These are phyloP conservation scores for Apeira syringaria DNA, from an alignment of 2,888 invertebrate genomes.

Conservation along the genomic window DNA sequence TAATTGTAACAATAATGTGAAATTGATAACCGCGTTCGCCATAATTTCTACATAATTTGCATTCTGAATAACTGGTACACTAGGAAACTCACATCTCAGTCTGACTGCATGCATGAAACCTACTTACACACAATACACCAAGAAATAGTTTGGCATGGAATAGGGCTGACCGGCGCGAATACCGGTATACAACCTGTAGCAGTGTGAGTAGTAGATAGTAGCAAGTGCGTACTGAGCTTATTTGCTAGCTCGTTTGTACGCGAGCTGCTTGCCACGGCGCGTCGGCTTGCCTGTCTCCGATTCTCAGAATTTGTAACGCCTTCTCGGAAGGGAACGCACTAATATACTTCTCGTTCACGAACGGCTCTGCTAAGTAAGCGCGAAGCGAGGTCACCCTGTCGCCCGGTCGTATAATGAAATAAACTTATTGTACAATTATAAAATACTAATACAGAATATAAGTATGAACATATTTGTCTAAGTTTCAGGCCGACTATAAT, in stretches of 20 bases:
- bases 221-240: slow-evolving; percentile 68
- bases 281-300: slow-evolving; percentile 75
- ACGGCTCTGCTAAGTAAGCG: slow-evolving; percentile 60
- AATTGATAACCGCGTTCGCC: no score
- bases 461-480: no score
- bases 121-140: slow-evolving; percentile 18
- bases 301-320: slow-evolving; percentile 82
- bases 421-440: no score
- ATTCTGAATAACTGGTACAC: no score
- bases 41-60: no score
- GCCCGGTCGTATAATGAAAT: no score
- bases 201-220: slow-evolving; percentile 41
- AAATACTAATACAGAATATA: no score
- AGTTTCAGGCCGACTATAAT: no score
- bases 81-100: no score
- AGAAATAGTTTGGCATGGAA: slow-evolving; percentile 10
- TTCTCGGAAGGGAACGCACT: slow-evolving; percentile 80
- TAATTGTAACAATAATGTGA: no score
- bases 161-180: slow-evolving; percentile 22
- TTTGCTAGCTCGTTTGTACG: slow-evolving; percentile 68
- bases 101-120: no score
- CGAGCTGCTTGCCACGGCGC: no score
- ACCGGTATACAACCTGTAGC: slow-evolving; percentile 27
- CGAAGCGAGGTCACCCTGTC: slow-evolving; percentile 78
- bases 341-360: slow-evolving; percentile 71